A percentile compares a stretch with the other conserved stretches of the same genome.
phyloP scores from a whole-genome alignment of 2,797 vertebrate species.

The Melanotaenia parkinsoni region DNA sequence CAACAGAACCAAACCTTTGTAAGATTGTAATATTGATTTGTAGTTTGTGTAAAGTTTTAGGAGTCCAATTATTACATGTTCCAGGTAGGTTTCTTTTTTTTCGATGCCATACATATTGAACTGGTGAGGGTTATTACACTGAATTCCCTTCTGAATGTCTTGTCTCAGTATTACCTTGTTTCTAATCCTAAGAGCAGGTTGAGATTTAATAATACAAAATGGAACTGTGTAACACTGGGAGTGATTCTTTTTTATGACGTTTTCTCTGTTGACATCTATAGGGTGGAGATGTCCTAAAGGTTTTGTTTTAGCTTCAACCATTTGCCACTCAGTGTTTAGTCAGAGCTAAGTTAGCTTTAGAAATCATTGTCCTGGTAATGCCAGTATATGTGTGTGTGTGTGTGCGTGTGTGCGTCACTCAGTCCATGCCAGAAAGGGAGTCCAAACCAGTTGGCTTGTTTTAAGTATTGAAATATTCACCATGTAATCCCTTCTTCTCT shows the following conservation, averaged over 20 bases:
- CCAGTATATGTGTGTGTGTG: constrained; percentile 44
- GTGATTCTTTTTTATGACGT: constrained; percentile 13
- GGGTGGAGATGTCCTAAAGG: constrained; percentile 10
- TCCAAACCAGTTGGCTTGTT: constrained; percentile 72
- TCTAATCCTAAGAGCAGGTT: constrained; percentile 30
- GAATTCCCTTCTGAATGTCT: constrained; percentile 30
- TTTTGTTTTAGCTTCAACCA: constrained; percentile 53
- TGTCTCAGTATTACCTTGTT: constrained; percentile 3
- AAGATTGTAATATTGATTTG: no score
- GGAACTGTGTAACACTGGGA: background rate
- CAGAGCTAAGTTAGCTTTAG: constrained; percentile 50
- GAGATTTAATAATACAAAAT: constrained; percentile 54
- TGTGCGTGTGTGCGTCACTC: constrained; percentile 10
- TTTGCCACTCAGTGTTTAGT: constrained; percentile 46
- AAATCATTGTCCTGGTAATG: constrained; percentile 53
- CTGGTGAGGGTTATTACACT: constrained; percentile 48
- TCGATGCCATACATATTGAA: constrained; percentile 55
- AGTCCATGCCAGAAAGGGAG: constrained; percentile 49
- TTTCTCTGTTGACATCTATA: background rate
- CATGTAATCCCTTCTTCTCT: constrained; percentile 81
- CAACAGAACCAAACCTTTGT: background rate
- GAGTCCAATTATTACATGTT: constrained; percentile 13
- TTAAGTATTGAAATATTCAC: constrained; percentile 76
- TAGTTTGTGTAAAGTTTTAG: background rate
- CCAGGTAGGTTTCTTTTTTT: background rate